Base-by-base conservation (phyloP, 2,797 vertebrate genomes). In the Aulostomus chinensis region DNA sequence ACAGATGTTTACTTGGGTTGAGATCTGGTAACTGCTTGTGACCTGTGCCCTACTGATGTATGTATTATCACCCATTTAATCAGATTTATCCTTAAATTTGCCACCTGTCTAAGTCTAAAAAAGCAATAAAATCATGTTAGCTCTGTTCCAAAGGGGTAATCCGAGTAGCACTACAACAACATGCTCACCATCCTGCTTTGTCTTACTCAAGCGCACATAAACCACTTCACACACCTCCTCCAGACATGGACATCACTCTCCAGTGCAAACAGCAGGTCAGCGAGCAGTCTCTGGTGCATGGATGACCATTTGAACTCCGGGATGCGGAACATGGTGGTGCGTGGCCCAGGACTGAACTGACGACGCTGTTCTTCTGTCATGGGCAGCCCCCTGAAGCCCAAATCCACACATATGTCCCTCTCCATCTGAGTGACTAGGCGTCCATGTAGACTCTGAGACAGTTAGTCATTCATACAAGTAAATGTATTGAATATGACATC, bases 261-360 rank as follows among this genome's bases (percentile, higher is more conserved):
- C 65, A 99, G 91, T 2, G 96, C 94, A 78, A 97, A 97, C 5
- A 99, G 92, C 84, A 99, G 85, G 79, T 99, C 97, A 4, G 95
- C 96, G 64, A 99, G 93, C 10, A 99, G 91, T 11, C 97, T 86
- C 86, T 99, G 97, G 76, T 99, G 97, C 96, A 97, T 94, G 28
- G 93, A 86, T n/a, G 97, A 99, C 97, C 97, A 99, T 68, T 97
- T 98, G 85, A 99, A 99, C 81, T 99, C 97, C 2, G 97, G 97
- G 78, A 99, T 99, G 16, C 97, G 96, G 76, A 99, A 99, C 96
- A 99, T 98, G 9, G 96, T 97, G 16, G 96, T 98, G 48, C 96
- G 94, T 6, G 97, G 97, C 3, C 97, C 97, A 0, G 97, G 96
- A 76, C 96, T 99, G 77, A 99, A 99, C 85, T 98, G 95, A 2